Conservation (phyloP, 1,140 invertebrate species). For the Drosophila tristis region DNA sequence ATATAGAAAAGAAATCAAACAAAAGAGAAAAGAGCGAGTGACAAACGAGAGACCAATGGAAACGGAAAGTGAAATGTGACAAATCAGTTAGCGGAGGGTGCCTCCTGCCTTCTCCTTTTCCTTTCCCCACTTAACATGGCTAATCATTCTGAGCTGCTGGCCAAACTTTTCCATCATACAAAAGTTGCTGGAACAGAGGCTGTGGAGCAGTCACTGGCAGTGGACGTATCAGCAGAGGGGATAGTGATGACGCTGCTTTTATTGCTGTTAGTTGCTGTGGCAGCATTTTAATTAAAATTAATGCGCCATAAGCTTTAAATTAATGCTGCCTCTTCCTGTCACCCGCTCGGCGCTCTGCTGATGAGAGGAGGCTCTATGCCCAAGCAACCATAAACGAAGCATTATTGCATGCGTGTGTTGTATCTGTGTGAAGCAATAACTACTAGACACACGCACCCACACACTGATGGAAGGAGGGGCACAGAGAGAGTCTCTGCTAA, state of each 20-base stretch:
- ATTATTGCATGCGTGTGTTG: slow-evolving; percentile 30
- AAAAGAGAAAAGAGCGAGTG: slow-evolving; percentile 8
- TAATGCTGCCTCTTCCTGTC: slow-evolving; percentile 40
- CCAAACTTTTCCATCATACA: slow-evolving; percentile 27
- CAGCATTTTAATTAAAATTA: slow-evolving; percentile 73
- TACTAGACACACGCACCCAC: slow-evolving; percentile 2
- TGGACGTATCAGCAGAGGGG: not conserved
- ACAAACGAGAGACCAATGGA: slow-evolving; percentile 11
- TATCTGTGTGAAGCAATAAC: slow-evolving; percentile 7
- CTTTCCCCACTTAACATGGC: slow-evolving; percentile 20
- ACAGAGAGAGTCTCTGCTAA: slow-evolving; percentile 23
- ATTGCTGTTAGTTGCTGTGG: slow-evolving; percentile 41
- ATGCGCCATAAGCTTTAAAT: slow-evolving; percentile 68
- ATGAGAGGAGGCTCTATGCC: slow-evolving; percentile 18
- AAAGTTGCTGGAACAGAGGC: slow-evolving; percentile 7
- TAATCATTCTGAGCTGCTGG: slow-evolving; percentile 40
- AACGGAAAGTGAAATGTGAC: slow-evolving; percentile 24
- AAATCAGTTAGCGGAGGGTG: slow-evolving; percentile 9
- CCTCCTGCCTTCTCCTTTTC: not conserved
- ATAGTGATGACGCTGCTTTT: slow-evolving; percentile 41
- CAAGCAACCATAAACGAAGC: slow-evolving; percentile 39
- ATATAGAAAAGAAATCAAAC: not conserved
- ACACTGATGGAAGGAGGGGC: no score
- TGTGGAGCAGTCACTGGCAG: not conserved
- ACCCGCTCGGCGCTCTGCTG: no score